These are phyloP conservation scores for Muscicapa comitata DNA, from an alignment of 2,797 vertebrate genomes.

Conservation along the genomic window DNA sequence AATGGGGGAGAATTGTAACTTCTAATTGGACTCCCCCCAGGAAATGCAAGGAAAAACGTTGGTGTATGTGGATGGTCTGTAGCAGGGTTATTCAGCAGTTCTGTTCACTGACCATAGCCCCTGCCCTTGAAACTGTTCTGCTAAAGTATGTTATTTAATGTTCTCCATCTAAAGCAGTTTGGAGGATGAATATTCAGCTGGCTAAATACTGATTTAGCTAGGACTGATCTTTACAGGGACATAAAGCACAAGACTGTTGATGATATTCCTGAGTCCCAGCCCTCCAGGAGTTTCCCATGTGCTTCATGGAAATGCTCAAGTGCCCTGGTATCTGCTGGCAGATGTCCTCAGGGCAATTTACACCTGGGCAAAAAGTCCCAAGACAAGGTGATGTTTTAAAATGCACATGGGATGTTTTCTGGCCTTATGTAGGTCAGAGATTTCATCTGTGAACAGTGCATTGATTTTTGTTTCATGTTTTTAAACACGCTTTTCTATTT, in stretches of 20 bases:
- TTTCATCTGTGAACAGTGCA: neutral
- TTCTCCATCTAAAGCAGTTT: neutral
- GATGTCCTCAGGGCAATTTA: neutral
- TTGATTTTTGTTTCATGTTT: neutral
- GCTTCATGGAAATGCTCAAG: neutral
- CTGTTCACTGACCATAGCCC: neutral
- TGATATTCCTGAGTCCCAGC: neutral
- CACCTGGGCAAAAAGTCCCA: neutral
- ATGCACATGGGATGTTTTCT: neutral
- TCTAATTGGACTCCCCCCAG: neutral
- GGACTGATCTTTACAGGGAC: neutral
- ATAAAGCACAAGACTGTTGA: neutral
- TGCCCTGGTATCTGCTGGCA: constrained; percentile 17
- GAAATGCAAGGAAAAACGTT: neutral
- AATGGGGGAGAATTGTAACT: neutral
- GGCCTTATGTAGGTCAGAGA: neutral
- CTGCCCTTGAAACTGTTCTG: neutral
- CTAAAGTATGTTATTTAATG: neutral
- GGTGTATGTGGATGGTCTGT: neutral
- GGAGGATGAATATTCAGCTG: neutral
- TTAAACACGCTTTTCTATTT: neutral
- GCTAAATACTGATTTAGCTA: neutral
- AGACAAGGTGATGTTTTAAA: neutral
- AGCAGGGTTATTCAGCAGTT: neutral
- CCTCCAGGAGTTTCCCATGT: neutral